Evolutionary conservation across 2,797 vertebrate genomes (phyloP), one percentile per base, ranked within the genome.

Genomic region (Ciconia nigra): DNA sequence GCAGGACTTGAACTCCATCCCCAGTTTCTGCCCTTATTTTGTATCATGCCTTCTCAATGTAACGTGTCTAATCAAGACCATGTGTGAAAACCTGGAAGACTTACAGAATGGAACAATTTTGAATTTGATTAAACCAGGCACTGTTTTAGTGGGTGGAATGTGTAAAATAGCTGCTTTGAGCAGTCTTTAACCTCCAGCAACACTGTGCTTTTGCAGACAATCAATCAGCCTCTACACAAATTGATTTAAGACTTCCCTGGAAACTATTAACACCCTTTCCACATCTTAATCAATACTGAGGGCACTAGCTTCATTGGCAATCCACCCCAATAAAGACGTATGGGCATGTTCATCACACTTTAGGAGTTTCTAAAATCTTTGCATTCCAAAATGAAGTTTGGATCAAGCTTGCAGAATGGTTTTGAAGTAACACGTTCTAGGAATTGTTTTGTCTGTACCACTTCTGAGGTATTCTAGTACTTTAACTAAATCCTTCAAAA

Each of bases 271-370:
- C 90, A 76, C 59, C 54, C 78, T 78, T 86, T 97, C 90, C 93
- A 86, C 88, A 83, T 65, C 76, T 97, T 93, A 97, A 95, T 94
- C 97, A 89, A 89, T 91, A 91, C 5, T 81, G 88, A 95, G 94
- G 79, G 94, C 18, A 70, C 35, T 24, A 52, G n/a, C 71, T 91
- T 87, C 59, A 46, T 22, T 76, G 65, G 71, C 84, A 94, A 44
- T 93, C 35, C 78, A 95, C 70, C 82, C 63, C 91, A 93, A 91
- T 67, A 94, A 96, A 95, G 66, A 94, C 63, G 89, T 47, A 90
- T 16, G 42, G 63, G 71, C 67, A 44, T 7, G 11, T 76, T 92
- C 71, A 86, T 77, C 47, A 76, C n/a, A 69, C 44, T 89, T 92
- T 1, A 87, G 80, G 39, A 84, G 19, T 39, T 92, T 58, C 41